phyloP scores from a whole-genome alignment of 2,113 vertebrate species.

The Sminthopsis crassicaudata region DNA sequence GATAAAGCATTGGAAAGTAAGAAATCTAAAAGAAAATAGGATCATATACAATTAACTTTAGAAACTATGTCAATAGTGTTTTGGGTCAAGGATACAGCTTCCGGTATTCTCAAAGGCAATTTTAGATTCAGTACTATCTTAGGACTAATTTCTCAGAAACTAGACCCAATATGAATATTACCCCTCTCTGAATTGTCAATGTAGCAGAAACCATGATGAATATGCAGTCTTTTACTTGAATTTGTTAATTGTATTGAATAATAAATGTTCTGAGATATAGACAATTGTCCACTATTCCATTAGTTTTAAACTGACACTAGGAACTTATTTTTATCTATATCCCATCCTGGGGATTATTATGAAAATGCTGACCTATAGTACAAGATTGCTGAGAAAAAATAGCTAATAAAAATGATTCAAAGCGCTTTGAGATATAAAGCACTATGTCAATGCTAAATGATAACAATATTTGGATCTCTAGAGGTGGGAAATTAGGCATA shows the following conservation, averaged over 20 bases:
- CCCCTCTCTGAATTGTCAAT: slow-evolving; percentile 31
- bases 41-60: slow-evolving; percentile 64
- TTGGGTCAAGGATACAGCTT: background rate
- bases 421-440: slow-evolving; percentile 42
- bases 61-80: slow-evolving; percentile 68
- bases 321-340: slow-evolving; percentile 54
- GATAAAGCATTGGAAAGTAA: slow-evolving; percentile 64
- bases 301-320: slow-evolving; percentile 25
- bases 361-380: background rate
- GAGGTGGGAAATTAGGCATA: slow-evolving; percentile 3
- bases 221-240: background rate
- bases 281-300: slow-evolving; percentile 32
- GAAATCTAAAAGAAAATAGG: slow-evolving; percentile 68
- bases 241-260: slow-evolving; percentile 30
- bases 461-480: slow-evolving; percentile 18
- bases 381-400: background rate
- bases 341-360: slow-evolving; percentile 37
- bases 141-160: slow-evolving; percentile 23
- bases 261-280: background rate
- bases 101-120: background rate
- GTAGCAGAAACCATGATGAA: slow-evolving; percentile 53
- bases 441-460: slow-evolving; percentile 44
- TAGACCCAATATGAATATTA: slow-evolving; percentile 59
- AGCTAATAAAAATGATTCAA: slow-evolving; percentile 29
- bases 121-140: background rate